These are phyloP conservation scores for Xenentodon cancila DNA, from an alignment of 2,797 vertebrate species.

Conservation along the genomic window DNA sequence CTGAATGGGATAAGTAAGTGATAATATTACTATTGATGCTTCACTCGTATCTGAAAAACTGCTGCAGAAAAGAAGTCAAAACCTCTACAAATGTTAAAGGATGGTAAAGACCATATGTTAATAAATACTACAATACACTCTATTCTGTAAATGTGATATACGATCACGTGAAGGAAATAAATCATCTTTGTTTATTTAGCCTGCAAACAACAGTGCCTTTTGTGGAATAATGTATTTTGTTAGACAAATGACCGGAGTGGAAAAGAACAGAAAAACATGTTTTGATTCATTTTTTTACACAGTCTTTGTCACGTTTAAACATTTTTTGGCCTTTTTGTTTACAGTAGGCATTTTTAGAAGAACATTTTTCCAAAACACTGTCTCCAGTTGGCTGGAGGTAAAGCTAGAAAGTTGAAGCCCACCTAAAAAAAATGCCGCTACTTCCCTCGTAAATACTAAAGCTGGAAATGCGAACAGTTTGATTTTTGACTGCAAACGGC, in stretches of 20 bases:
- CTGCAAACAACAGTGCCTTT: constrained; percentile 37
- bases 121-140: constrained; percentile 20
- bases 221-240: constrained; percentile 31
- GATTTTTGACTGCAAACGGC: too few species aligned
- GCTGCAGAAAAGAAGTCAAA: constrained; percentile 38
- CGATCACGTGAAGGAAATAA: constrained; percentile 34
- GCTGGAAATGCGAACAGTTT: too few species aligned
- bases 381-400: background rate
- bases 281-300: constrained; percentile 8
- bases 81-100: constrained; percentile 38
- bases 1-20: constrained; percentile 28
- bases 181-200: constrained; percentile 48
- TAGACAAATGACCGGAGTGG: constrained; percentile 44
- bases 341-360: background rate
- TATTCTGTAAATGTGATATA: constrained; percentile 47
- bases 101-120: constrained; percentile 29
- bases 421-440: too few species aligned
- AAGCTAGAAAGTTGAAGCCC: background rate
- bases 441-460: too few species aligned
- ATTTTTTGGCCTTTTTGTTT: constrained; percentile 8
- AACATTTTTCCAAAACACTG: background rate
- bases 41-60: constrained; percentile 31
- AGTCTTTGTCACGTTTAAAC: constrained; percentile 13
- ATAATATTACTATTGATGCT: constrained; percentile 37
- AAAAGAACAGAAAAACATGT: constrained; percentile 16